Evolutionary conservation across 2,113 vertebrate genomes (phyloP).

Genomic region (Pelecanoides urinatrix): DNA sequence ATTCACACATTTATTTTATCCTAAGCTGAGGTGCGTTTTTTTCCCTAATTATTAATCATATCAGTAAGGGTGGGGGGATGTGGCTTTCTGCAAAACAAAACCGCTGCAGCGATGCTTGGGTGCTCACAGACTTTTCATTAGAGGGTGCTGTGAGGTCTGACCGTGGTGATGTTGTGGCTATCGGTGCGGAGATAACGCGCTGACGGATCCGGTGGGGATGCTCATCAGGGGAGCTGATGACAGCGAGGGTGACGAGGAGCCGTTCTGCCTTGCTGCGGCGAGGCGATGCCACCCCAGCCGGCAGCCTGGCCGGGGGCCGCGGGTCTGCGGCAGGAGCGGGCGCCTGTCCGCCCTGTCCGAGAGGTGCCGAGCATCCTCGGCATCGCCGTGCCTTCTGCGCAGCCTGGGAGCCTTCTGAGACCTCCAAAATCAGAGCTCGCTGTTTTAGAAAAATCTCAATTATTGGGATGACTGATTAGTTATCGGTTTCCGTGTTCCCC

Average conservation of each 20-base stretch:
- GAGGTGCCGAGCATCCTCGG: background rate
- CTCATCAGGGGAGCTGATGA: background rate
- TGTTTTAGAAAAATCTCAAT: background rate
- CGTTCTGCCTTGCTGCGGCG: background rate
- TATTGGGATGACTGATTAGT: background rate
- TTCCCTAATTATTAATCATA: slow-evolving; percentile 10
- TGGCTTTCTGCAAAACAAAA: background rate
- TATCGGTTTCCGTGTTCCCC: accelerated
- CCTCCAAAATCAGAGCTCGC: background rate
- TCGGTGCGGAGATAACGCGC: accelerated
- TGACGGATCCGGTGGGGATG: background rate
- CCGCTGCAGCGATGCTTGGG: too few relatives aligned
- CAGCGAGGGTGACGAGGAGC: background rate
- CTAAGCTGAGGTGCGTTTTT: background rate
- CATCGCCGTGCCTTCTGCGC: accelerated
- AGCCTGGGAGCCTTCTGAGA: background rate
- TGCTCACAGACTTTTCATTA: background rate
- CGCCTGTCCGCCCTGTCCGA: accelerated
- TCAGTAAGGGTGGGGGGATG: background rate
- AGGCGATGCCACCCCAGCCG: background rate
- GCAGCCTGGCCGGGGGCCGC: background rate
- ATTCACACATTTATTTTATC: slow-evolving; percentile 71
- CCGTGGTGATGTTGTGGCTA: accelerated
- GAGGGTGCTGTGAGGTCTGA: background rate
- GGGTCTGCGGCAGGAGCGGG: background rate